phyloP scores from a whole-genome alignment of 2,113 vertebrate species.

The Macquaria australasica region DNA sequence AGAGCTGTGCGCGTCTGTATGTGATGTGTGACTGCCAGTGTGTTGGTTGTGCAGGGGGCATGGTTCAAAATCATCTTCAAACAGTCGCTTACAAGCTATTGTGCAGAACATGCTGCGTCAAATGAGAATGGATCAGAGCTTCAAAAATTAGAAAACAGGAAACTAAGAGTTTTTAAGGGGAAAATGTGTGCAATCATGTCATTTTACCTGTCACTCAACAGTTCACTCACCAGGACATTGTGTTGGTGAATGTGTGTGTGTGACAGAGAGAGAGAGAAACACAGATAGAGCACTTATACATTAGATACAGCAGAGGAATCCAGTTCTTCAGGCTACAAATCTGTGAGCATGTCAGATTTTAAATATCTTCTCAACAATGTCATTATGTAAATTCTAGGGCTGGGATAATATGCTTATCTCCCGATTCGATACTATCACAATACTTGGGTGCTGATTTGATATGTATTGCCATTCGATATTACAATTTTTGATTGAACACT shows the following conservation, averaged over 20 bases:
- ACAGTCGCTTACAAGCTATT: slow-evolving; percentile 68
- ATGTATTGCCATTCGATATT: no score
- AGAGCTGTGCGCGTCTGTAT: slow-evolving; percentile 54
- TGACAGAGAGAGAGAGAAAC: background rate
- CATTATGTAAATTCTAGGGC: background rate
- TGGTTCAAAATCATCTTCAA: slow-evolving; percentile 76
- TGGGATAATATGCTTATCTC: background rate
- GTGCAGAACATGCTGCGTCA: slow-evolving; percentile 60
- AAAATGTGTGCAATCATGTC: slow-evolving; percentile 71
- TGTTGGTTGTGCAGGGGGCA: slow-evolving; percentile 54
- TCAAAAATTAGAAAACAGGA: slow-evolving; percentile 53
- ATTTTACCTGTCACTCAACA: slow-evolving; percentile 71
- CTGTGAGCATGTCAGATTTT: background rate
- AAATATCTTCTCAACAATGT: background rate
- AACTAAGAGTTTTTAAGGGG: slow-evolving; percentile 55
- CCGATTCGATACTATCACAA: no score
- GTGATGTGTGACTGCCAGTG: slow-evolving; percentile 46
- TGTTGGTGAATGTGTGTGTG: slow-evolving; percentile 9
- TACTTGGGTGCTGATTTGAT: no score
- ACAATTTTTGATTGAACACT: no score
- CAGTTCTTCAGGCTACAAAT: background rate
- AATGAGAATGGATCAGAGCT: slow-evolving; percentile 67
- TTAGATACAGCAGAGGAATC: background rate
- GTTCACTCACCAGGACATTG: slow-evolving; percentile 57
- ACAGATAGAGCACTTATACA: background rate